Conservation (phyloP, 2,113 vertebrate genomes). For the Campylorhamphus procurvoides region DNA sequence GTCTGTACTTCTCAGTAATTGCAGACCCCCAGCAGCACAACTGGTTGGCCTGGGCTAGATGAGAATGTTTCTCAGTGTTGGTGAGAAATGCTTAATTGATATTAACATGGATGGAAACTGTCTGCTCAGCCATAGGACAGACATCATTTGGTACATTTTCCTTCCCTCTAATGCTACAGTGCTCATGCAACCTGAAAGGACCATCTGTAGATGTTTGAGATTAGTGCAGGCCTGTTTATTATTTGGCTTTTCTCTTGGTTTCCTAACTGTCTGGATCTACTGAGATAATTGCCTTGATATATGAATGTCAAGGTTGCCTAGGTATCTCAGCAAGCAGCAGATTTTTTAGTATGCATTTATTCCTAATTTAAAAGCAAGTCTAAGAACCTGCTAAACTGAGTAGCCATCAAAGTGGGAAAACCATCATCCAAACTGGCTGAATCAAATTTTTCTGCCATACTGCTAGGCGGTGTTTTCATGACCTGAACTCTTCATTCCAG, state of each 20-base stretch:
- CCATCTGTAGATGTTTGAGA: slow-evolving; percentile 54
- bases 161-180: neutral
- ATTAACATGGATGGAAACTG: slow-evolving; percentile 15
- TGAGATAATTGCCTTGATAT: neutral
- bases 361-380: neutral
- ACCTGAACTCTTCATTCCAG: neutral
- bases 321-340: neutral
- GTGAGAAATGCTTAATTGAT: slow-evolving; percentile 41
- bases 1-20: neutral
- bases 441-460: neutral
- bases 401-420: neutral
- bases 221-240: slow-evolving; percentile 49
- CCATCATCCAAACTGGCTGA: neutral
- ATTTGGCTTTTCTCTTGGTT: slow-evolving; percentile 25
- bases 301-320: neutral
- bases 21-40: neutral
- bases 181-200: slow-evolving; percentile 41
- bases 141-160: slow-evolving; percentile 8
- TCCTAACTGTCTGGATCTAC: slow-evolving; percentile 6
- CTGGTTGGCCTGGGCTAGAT: neutral
- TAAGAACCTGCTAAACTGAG: neutral
- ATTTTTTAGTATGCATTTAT: neutral
- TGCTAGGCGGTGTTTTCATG: neutral
- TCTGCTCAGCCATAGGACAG: slow-evolving; percentile 15
- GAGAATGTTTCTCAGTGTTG: neutral